Conservation (phyloP, 2,888 invertebrate species). For the Ennomos fuscantarius region DNA sequence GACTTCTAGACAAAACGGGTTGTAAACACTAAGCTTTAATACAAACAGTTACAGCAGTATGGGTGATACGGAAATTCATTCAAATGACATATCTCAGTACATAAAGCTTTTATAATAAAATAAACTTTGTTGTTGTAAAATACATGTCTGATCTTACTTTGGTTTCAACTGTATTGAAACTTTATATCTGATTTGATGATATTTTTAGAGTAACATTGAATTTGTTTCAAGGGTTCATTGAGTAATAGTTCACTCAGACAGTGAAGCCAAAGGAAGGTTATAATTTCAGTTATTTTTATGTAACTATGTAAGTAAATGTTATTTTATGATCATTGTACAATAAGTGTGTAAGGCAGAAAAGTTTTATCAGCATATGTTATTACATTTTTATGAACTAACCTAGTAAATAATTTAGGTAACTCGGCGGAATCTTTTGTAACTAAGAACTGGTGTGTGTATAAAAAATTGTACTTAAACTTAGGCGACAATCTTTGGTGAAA, state of each 20-base stretch:
- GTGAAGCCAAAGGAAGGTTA: background rate
- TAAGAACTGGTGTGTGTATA: background rate
- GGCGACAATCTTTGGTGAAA: conserved; percentile 43
- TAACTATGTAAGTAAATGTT: too few species aligned
- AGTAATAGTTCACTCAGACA: conserved; percentile 1
- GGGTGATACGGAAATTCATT: conserved; percentile 4
- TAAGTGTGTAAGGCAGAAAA: too few species aligned
- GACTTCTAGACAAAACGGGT: background rate
- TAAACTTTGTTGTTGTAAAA: too few species aligned
- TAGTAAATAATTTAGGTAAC: too few species aligned
- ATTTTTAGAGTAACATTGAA: background rate
- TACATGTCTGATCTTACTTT: conserved; percentile 13
- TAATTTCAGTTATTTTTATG: too few species aligned
- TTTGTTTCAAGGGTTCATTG: conserved; percentile 8
- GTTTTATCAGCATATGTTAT: too few species aligned
- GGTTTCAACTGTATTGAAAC: background rate
- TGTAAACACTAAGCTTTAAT: background rate
- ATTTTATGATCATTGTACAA: too few species aligned
- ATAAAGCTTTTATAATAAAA: conserved; percentile 6
- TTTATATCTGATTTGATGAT: background rate
- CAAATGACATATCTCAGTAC: conserved; percentile 6
- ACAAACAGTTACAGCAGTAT: conserved; percentile 3
- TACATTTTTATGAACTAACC: too few species aligned
- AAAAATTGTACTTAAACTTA: conserved; percentile 12
- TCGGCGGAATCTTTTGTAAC: too few species aligned